A percentile compares a stretch with the other conserved stretches of the same genome.
These are phyloP conservation scores for Brachyhypopomus occidentalis DNA, from an alignment of 2,113 vertebrate species.

Conservation along the genomic window DNA sequence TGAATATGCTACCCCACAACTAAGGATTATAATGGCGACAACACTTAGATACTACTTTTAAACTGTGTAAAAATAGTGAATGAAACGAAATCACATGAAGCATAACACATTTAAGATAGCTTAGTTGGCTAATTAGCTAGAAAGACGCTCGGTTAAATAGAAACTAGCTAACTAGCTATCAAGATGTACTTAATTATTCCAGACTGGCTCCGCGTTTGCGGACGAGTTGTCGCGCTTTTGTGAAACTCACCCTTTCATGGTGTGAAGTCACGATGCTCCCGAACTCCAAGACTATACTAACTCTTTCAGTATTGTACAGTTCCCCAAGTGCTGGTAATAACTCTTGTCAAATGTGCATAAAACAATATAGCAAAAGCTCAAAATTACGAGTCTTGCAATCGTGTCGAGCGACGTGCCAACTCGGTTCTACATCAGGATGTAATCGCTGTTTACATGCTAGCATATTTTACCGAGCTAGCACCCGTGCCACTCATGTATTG, in stretches of 20 bases:
- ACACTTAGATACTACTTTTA: no score
- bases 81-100: background rate
- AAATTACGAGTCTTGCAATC: background rate
- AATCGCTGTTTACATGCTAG: no score
- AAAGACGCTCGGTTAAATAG: background rate
- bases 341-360: background rate
- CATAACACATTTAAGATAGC: background rate
- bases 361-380: background rate
- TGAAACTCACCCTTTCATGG: constrained; percentile 21
- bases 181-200: background rate
- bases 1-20: no score
- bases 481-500: no score
- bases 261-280: constrained; percentile 3
- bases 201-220: background rate
- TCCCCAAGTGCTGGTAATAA: background rate
- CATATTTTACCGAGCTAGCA: no score
- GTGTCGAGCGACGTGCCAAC: no score
- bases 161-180: background rate
- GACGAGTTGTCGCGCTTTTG: background rate
- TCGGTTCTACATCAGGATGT: no score
- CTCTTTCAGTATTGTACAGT: background rate
- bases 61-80: background rate
- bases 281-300: constrained; percentile 2
- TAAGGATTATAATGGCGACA: no score
- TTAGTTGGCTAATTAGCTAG: no score